phyloP scores from a whole-genome alignment of 2,113 vertebrate genomes.

The Panthera leo region DNA sequence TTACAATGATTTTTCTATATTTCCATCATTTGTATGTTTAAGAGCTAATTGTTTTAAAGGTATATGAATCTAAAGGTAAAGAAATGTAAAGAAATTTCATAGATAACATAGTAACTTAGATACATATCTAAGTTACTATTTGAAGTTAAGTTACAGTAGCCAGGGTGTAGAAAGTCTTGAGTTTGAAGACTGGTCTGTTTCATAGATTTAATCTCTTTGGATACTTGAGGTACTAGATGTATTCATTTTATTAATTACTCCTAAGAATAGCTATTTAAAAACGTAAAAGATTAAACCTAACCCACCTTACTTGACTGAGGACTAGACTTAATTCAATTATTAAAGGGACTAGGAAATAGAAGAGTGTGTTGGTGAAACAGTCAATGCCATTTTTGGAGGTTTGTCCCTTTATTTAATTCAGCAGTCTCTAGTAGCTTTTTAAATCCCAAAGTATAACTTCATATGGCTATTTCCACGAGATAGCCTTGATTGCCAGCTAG shows the following conservation, averaged over 20 bases:
- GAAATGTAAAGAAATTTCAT: conserved; percentile 35
- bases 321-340: not conserved
- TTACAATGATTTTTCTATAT: not conserved
- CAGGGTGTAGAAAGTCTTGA: not conserved
- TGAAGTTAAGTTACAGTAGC: conserved; percentile 4
- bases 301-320: not conserved
- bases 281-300: conserved; percentile 2
- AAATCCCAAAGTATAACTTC: not conserved
- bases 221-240: conserved; percentile 1
- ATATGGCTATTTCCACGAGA: not conserved
- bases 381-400: not conserved
- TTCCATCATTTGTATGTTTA: conserved; percentile 33
- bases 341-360: conserved; percentile 27
- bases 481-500: not conserved
- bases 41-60: conserved; percentile 45
- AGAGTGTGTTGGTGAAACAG: not conserved
- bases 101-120: not conserved
- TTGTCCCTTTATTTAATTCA: not conserved
- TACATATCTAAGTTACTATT: not conserved
- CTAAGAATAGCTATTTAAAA: conserved; percentile 21
- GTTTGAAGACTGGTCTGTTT: conserved; percentile 52
- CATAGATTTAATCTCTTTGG: conserved; percentile 16
- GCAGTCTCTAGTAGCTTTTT: not conserved
- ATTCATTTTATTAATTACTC: conserved; percentile 44
- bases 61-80: conserved; percentile 1